These are phyloP conservation scores for Oscheius sp. DNA, from an alignment of 2,888 invertebrate genomes.

Conservation along the genomic window DNA sequence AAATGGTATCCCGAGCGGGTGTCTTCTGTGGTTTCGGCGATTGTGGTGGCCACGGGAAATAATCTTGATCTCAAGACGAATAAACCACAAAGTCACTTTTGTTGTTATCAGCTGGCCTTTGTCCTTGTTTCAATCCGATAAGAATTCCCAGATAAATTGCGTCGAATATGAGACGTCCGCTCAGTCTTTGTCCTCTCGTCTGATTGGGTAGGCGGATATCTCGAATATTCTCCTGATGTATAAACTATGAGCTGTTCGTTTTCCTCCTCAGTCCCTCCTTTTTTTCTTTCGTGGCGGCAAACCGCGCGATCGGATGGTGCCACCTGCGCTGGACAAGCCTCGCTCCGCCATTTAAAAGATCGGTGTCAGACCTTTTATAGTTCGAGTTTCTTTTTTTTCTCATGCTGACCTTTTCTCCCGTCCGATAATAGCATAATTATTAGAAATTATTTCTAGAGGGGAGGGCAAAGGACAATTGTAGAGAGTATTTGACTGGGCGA, in stretches of 20 bases:
- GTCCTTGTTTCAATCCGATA: not conserved
- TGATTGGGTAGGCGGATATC: not conserved
- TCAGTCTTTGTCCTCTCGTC: not conserved
- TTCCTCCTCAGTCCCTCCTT: not conserved
- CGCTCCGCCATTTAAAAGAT: too few species aligned
- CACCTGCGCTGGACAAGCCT: not conserved
- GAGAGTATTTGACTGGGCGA: not conserved
- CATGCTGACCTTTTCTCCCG: not conserved
- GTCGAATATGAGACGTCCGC: not conserved
- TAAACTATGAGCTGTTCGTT: too few species aligned
- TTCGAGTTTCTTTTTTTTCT: not conserved
- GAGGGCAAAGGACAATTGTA: not conserved
- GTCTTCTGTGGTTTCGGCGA: constrained; percentile 56
- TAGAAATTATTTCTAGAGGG: too few species aligned
- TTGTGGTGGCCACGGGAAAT: constrained; percentile 47
- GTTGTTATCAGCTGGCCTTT: constrained; percentile 8
- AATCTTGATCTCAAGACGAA: not conserved
- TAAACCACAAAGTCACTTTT: not conserved
- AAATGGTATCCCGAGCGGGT: constrained; percentile 46
- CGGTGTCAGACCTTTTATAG: too few species aligned
- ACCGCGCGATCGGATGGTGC: constrained; percentile 1
- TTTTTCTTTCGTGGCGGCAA: not conserved
- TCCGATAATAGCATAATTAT: not conserved
- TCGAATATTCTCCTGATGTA: too few species aligned
- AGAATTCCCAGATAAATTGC: constrained; percentile 14